Base-by-base conservation (phyloP, 2,797 vertebrate species). In the Melanotaenia trifasciata region DNA sequence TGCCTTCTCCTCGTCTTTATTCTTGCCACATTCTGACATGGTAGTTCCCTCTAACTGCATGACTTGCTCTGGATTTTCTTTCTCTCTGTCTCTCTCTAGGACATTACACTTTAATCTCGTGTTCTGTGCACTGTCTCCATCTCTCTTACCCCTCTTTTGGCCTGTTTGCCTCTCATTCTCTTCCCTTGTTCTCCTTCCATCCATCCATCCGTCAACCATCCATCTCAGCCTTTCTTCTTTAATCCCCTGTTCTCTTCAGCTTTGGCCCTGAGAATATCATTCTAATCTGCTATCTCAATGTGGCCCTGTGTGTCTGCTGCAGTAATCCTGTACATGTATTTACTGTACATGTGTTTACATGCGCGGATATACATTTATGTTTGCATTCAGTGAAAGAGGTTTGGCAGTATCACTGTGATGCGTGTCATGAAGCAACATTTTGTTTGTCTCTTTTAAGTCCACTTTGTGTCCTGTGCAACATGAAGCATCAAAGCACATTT, bases 21-120 rank as follows among this genome's bases (percentile, higher is more conserved):
- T 89, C 86, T 81, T 65, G 71, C 81, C 84, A 88, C 87, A 91
- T 90, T 90, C 86, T 91, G 85, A 84, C 86, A 88, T 74, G 80
- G 88, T 83, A 82, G 78, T 86, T 90, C 78, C 62, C 84, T 87
- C 78, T 75, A 74, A 83, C 90, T 87, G 76, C 87, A 80, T 80
- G 86, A 87, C 81, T 85, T 89, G 84, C 86, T 87, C 88, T 85
- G 87, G 78, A 80, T 92, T 83, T 67, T 74, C 80, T 69, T 59
- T 78, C 76, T 81, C 79, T 79, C 79, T 80, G 84, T 81, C 80
- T 89, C 84, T 89, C 83, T 89, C 82, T 82, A 89, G 90, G 84
- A 89, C 90, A 91, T 90, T 90, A 87, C 85, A 84, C 87, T 91
- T 92, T 91, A 90, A 90, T 92, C 89, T 90, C 85, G 77, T 88